A percentile compares a stretch with the other conserved stretches of the same genome.
These are phyloP conservation scores for Bettongia penicillata DNA, from an alignment of 2,113 vertebrate genomes.

Conservation along the genomic window DNA sequence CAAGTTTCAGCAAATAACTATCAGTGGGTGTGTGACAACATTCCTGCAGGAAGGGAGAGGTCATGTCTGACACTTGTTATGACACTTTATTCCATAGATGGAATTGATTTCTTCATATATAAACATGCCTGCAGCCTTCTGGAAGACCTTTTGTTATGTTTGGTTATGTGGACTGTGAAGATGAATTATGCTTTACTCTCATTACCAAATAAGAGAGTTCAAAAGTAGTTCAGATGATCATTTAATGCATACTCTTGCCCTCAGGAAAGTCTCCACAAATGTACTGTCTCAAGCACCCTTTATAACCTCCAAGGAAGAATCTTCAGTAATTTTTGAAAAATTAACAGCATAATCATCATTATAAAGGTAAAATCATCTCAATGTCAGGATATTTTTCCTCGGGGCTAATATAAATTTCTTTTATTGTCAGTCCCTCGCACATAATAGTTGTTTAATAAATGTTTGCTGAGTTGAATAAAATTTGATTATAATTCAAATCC, in stretches of 20 bases:
- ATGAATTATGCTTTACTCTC: neutral
- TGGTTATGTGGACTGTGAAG: neutral
- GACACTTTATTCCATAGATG: neutral
- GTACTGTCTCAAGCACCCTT: neutral
- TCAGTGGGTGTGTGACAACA: neutral
- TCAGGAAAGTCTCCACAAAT: neutral
- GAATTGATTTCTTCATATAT: neutral
- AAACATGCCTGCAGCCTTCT: neutral
- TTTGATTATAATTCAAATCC: neutral
- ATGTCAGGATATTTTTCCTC: neutral
- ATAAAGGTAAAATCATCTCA: neutral
- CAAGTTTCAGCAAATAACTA: neutral
- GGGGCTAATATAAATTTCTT: neutral
- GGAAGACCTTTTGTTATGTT: neutral
- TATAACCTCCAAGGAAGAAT: neutral
- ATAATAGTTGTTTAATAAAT: neutral
- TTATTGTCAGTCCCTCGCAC: neutral
- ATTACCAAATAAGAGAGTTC: neutral
- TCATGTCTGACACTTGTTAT: neutral
- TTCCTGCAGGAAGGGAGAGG: neutral
- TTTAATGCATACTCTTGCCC: neutral
- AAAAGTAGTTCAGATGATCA: neutral
- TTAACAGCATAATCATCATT: neutral
- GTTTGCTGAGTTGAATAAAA: neutral
- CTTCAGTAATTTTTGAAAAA: neutral